Base-by-base conservation (phyloP, 2,797 vertebrate species). In the Artibeus jamaicensis region DNA sequence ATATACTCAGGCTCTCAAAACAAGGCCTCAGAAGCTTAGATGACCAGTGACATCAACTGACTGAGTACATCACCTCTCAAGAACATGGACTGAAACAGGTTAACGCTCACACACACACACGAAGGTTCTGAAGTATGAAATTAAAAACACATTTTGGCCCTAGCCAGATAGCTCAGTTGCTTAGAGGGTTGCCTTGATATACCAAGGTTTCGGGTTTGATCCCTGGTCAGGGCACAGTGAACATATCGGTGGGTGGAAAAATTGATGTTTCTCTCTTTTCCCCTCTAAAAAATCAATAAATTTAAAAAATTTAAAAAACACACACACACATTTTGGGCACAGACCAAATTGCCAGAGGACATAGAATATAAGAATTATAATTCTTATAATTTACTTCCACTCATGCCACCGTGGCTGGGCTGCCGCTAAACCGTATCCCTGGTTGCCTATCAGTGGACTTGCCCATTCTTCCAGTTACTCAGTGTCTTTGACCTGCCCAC, bases 61-160 rank as follows among this genome's bases (percentile, higher is more conserved):
- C 26, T 86, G 79, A 77, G 34, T 29, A 44, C 11, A 86, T 53
- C 39, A 37, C 15, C 39, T 84, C 44, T 50, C 39, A 85, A 77
- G 74, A 91, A 86, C 6, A 42, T 0, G 10, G 50, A 86, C 18
- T 48, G 32, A 42, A 77, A 89, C 46, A 32, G 34, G 44, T 78
- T 76, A 87, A 87, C 42, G 68, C 11, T 92, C 71, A 89, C 42
- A 86, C 87, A 89, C 42, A 86, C 87, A 88, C 39, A 76, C 32
- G 32, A 88, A 93, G 29, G 22, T 85, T 95, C 93, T 81, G 9
- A 65, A 86, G 39, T 59, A 29, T 37, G 24, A 82, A 78, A 73
- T 59, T 82, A 44, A 78, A 87, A 29, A 68, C 32, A 84, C n/a
- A 18, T n/a, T 65, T 65, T 65, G 62, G 32, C 62, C 62, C 62